Conservation (phyloP, 2,888 invertebrate species). For the Andricus curvator region DNA sequence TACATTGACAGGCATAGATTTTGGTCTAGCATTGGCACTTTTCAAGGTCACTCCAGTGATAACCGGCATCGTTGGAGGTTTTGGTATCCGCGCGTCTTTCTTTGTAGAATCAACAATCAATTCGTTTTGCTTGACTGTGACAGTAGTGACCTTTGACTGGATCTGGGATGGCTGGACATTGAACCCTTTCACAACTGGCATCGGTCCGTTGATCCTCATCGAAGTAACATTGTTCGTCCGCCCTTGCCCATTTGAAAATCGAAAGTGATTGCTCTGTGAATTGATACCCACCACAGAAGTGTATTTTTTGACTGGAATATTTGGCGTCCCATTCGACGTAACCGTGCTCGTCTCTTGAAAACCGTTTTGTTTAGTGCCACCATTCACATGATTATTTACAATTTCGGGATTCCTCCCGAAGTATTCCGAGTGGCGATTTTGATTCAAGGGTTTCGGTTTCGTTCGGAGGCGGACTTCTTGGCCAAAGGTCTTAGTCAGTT, state of each 20-base stretch:
- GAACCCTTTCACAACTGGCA: constrained; percentile 68
- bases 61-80: constrained; percentile 73
- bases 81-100: constrained; percentile 54
- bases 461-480: constrained; percentile 64
- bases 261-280: constrained; percentile 44
- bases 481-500: constrained; percentile 71
- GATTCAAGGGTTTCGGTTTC: constrained; percentile 58
- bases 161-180: constrained; percentile 48
- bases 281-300: constrained; percentile 69
- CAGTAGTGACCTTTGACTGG: constrained; percentile 46
- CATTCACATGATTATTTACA: constrained; percentile 41
- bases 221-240: constrained; percentile 47
- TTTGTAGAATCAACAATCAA: constrained; percentile 20
- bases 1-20: constrained; percentile 64
- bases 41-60: constrained; percentile 75
- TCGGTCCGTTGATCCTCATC: constrained; percentile 48
- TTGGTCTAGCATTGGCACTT: constrained; percentile 66
- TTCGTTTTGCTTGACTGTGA: constrained; percentile 49
- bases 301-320: constrained; percentile 59
- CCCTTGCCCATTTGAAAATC: constrained; percentile 33
- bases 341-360: neutral
- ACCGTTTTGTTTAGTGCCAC: constrained; percentile 54
- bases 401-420: constrained; percentile 52
- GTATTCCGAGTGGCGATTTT: constrained; percentile 65
- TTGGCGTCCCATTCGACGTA: constrained; percentile 6